Evolutionary conservation across 2,797 vertebrate species (phyloP).

Genomic region (Centropyge bicolor): DNA sequence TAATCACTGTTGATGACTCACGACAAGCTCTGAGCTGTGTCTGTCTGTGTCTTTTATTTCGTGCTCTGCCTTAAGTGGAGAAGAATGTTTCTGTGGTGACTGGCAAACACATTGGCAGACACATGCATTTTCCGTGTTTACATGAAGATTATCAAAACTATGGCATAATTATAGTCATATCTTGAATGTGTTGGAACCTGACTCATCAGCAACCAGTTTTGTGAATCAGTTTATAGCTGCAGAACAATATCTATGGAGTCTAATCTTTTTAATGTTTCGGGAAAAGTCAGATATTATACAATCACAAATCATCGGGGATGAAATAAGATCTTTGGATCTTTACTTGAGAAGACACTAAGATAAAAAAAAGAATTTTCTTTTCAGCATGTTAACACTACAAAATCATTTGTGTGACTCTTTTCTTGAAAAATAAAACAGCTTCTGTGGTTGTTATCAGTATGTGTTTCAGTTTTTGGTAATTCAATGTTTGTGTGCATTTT

Average conservation of each 20-base stretch:
- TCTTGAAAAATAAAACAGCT: too few relatives aligned
- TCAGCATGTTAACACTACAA: not conserved
- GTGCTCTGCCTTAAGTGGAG: slow-evolving; percentile 2
- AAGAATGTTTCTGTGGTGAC: slow-evolving; percentile 15
- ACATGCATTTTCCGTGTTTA: slow-evolving; percentile 24
- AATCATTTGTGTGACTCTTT: not conserved
- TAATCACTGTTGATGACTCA: not conserved
- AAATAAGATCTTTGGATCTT: not conserved
- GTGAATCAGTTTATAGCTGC: not conserved
- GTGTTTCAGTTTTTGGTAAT: not conserved
- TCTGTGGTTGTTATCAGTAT: not conserved
- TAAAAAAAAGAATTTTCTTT: not conserved
- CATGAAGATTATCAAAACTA: slow-evolving; percentile 27
- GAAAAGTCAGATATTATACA: not conserved
- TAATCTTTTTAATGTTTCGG: not conserved
- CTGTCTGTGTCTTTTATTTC: slow-evolving; percentile 9
- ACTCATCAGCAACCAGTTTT: not conserved
- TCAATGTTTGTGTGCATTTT: not conserved
- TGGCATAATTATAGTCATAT: slow-evolving; percentile 36
- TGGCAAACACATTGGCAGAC: slow-evolving; percentile 10
- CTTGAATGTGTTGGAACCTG: slow-evolving; percentile 36
- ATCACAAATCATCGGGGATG: not conserved
- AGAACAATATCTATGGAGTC: not conserved
- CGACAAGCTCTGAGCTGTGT: slow-evolving; percentile 1
- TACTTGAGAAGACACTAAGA: not conserved